Conservation (phyloP, 2,113 vertebrate genomes). For the Erinaceus europaeus region DNA sequence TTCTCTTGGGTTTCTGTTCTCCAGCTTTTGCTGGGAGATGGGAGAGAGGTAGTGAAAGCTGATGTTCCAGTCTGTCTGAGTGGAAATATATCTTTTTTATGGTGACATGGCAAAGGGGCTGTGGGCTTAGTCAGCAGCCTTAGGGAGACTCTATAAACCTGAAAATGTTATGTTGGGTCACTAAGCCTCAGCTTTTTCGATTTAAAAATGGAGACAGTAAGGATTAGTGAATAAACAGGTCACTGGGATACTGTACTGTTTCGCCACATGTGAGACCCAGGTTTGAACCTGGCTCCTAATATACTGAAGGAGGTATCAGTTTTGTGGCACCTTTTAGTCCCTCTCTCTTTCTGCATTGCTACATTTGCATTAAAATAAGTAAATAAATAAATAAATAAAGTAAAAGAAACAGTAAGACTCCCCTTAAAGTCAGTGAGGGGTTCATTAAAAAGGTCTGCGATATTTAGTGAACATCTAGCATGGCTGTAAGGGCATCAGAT, state of each 20-base stretch:
- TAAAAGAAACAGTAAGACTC: too few species aligned
- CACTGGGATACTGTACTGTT: too few species aligned
- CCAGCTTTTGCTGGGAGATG: not conserved
- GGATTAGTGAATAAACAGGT: too few species aligned
- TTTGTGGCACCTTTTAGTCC: too few species aligned
- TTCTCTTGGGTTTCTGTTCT: constrained; percentile 5
- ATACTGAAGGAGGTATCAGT: too few species aligned
- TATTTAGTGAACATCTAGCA: not conserved
- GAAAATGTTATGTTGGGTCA: not conserved
- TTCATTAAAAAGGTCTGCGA: not conserved
- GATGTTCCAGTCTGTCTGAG: not conserved
- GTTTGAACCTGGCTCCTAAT: too few species aligned
- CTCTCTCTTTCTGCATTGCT: too few species aligned
- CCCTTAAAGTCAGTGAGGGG: not conserved
- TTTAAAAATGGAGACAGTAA: constrained; percentile 1
- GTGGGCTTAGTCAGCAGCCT: not conserved
- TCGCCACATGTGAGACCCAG: too few species aligned
- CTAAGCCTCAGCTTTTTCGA: not conserved
- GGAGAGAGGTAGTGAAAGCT: not conserved
- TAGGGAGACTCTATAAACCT: not conserved
- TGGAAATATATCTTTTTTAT: not conserved
- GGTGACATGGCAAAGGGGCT: not conserved
- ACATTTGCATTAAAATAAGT: too few species aligned
- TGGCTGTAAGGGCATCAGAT: not conserved
- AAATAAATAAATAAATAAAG: too few species aligned